Conservation (phyloP, 2,113 vertebrate species). For the Salminus brasiliensis region DNA sequence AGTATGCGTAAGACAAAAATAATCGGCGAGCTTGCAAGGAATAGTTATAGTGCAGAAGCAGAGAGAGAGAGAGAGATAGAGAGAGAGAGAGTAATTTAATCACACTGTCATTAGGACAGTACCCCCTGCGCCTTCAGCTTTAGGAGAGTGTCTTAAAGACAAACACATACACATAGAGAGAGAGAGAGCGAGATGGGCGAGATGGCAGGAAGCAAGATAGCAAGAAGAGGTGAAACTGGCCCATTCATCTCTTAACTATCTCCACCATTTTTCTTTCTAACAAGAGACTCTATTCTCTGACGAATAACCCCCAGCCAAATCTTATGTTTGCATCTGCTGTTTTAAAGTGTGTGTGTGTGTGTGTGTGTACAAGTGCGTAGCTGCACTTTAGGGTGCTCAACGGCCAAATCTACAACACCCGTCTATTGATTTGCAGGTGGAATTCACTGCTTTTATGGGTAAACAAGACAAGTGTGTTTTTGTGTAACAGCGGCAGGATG, state of each 20-base stretch:
- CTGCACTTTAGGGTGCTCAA: neutral
- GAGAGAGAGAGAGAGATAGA: too few relatives aligned
- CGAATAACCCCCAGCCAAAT: neutral
- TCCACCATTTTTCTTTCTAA: neutral
- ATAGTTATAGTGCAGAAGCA: neutral
- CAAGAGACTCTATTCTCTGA: neutral
- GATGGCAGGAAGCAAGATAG: neutral
- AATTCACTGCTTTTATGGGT: too few relatives aligned
- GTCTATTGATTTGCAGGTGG: neutral
- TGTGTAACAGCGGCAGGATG: too few relatives aligned
- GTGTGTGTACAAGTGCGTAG: too few relatives aligned
- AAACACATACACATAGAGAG: neutral
- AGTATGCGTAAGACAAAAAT: neutral
- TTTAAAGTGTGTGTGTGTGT: neutral
- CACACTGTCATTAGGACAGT: constrained; percentile 5
- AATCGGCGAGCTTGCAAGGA: neutral
- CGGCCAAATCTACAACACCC: too few relatives aligned
- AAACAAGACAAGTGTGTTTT: too few relatives aligned
- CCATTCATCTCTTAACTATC: neutral
- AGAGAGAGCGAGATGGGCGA: neutral
- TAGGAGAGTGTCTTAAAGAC: neutral
- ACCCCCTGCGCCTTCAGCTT: neutral
- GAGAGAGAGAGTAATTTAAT: constrained; percentile 2
- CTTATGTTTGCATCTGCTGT: neutral
- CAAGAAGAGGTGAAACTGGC: neutral